Conservation (phyloP, 2,888 invertebrate genomes). For the Acronicta aceris region DNA sequence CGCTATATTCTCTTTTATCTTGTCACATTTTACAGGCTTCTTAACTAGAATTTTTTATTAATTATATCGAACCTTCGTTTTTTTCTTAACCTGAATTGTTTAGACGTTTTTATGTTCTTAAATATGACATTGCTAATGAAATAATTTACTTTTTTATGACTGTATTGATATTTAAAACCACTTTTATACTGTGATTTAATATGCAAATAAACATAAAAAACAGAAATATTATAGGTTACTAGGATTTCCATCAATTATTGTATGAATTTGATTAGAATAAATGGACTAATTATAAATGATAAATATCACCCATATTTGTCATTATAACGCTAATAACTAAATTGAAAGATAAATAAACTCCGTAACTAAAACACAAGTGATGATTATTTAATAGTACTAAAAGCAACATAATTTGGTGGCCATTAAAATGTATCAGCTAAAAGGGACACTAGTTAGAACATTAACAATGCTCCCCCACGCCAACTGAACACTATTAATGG, state of each 20-base stretch:
- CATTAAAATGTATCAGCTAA: conserved; percentile 20
- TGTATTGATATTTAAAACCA: too few species aligned
- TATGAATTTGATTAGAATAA: too few species aligned
- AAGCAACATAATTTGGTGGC: conserved; percentile 21
- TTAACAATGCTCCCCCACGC: conserved; percentile 1
- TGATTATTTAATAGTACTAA: conserved; percentile 28
- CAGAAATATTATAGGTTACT: too few species aligned
- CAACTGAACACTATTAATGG: neutral
- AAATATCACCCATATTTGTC: too few species aligned
- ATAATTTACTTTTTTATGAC: neutral
- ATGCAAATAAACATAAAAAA: too few species aligned
- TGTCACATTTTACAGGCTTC: neutral
- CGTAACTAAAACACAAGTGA: conserved; percentile 1
- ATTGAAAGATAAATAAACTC: conserved; percentile 16
- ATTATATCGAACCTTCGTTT: neutral
- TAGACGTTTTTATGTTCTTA: neutral
- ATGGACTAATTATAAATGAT: too few species aligned
- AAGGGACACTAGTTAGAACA: conserved; percentile 5
- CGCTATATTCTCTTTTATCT: neutral
- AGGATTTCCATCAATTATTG: too few species aligned
- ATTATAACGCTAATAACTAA: neutral
- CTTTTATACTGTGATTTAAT: too few species aligned
- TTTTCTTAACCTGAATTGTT: neutral
- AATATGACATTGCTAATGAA: neutral
- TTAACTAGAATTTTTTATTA: neutral